Evolutionary conservation across 2,113 vertebrate species (phyloP).

Genomic region (Plecotus auritus): DNA sequence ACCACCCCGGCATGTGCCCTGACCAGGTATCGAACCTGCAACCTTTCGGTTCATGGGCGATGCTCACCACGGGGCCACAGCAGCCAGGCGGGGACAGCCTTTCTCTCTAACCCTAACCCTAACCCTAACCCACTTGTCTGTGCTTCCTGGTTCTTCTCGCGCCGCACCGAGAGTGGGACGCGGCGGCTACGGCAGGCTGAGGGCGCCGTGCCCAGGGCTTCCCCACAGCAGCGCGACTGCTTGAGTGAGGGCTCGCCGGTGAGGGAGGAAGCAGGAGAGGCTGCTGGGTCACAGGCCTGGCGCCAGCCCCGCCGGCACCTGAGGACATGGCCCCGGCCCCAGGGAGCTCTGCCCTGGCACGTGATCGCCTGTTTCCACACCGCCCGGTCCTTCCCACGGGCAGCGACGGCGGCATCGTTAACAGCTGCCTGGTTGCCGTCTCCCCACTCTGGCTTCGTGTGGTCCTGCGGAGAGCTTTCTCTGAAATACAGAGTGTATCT

Average conservation of each 20-base stretch:
- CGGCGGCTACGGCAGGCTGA: neutral
- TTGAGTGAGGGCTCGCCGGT: neutral
- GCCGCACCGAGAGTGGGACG: neutral
- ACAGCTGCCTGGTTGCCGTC: neutral
- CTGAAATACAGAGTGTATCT: neutral
- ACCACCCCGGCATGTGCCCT: too few species aligned
- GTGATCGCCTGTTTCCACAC: too few species aligned
- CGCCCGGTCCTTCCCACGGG: too few species aligned
- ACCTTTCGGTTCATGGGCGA: too few species aligned
- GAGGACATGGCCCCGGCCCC: neutral
- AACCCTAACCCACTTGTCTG: neutral
- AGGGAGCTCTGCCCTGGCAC: neutral
- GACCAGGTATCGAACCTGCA: too few species aligned
- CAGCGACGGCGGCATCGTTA: neutral
- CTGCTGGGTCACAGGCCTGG: neutral
- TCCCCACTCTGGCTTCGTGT: neutral
- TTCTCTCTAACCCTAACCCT: too few species aligned
- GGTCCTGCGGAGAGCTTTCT: neutral
- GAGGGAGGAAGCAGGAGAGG: neutral
- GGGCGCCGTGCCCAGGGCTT: too few species aligned
- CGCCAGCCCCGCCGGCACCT: neutral
- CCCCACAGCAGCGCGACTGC: neutral
- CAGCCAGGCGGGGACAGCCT: neutral
- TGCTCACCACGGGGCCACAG: too few species aligned
- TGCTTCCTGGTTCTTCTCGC: neutral